These are phyloP conservation scores for Ammodytes marinus DNA, from an alignment of 2,113 vertebrate species.

Conservation along the genomic window DNA sequence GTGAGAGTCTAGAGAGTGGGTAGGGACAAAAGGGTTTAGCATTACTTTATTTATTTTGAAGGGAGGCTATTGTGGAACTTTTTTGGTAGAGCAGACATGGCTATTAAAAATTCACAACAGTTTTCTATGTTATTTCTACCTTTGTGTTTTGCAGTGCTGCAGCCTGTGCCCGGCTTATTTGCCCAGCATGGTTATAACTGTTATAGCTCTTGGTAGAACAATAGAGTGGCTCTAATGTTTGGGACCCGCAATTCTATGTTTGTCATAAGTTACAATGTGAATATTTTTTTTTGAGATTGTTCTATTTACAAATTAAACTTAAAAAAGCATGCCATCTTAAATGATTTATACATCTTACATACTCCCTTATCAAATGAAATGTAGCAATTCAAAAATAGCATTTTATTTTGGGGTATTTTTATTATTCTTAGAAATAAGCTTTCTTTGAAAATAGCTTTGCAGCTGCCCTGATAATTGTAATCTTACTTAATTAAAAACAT, in stretches of 20 bases:
- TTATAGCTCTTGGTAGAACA: too few species aligned
- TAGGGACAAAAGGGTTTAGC: too few species aligned
- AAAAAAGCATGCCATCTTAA: neutral
- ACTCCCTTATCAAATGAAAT: neutral
- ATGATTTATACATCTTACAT: neutral
- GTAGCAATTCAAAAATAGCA: neutral
- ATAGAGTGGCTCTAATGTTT: neutral
- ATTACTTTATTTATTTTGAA: neutral
- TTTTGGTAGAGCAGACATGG: neutral
- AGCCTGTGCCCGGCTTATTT: slow-evolving; percentile 3
- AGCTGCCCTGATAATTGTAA: neutral
- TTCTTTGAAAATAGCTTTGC: neutral
- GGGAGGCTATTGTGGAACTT: neutral
- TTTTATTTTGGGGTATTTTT: neutral
- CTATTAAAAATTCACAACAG: neutral
- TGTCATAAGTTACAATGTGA: neutral
- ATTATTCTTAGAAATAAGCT: neutral
- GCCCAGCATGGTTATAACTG: neutral
- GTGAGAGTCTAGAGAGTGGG: too few species aligned
- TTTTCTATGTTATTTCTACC: neutral
- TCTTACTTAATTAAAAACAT: neutral
- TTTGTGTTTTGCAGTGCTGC: slow-evolving; percentile 7
- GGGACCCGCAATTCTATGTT: neutral
- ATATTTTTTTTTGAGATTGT: neutral
- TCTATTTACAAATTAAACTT: neutral